Percentiles rank a stretch among this genome's conserved stretches.
Conservation (phyloP, 2,888 invertebrate species). For the Calliscelio sp. region DNA sequence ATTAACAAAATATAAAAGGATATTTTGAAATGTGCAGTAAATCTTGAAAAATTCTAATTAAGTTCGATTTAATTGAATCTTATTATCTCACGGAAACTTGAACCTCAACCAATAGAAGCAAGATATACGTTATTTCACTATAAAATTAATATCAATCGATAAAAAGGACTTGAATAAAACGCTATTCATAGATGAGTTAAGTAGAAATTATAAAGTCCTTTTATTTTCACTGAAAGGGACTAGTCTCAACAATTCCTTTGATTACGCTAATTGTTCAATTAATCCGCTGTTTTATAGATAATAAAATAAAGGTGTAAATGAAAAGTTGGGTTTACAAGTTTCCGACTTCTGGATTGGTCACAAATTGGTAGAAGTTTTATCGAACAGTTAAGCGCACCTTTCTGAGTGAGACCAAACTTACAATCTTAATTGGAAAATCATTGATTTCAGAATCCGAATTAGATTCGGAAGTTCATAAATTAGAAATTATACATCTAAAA, state of each 20-base stretch:
- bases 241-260: no score
- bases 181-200: no score
- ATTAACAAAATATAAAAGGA: no score
- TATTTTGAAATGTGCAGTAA: no score
- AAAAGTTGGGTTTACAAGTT: slow-evolving; percentile 25
- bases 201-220: no score
- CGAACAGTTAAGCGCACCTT: slow-evolving; percentile 18
- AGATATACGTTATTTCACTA: background rate
- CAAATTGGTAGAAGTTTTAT: slow-evolving; percentile 59
- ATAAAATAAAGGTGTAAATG: slow-evolving; percentile 5
- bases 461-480: slow-evolving; percentile 52
- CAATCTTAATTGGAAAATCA: slow-evolving; percentile 65
- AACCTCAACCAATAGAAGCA: no score
- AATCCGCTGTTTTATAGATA: slow-evolving; percentile 5
- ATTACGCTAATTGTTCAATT: background rate
- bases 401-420: slow-evolving; percentile 4
- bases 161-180: no score
- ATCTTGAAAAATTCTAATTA: no score
- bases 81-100: no score
- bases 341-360: slow-evolving; percentile 23
- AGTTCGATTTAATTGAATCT: no score
- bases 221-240: no score
- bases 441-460: slow-evolving; percentile 52
- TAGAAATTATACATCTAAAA: slow-evolving; percentile 24
- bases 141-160: no score